These are phyloP conservation scores for Tenthredo amoena DNA, from an alignment of 2,888 invertebrate species.

Conservation along the genomic window DNA sequence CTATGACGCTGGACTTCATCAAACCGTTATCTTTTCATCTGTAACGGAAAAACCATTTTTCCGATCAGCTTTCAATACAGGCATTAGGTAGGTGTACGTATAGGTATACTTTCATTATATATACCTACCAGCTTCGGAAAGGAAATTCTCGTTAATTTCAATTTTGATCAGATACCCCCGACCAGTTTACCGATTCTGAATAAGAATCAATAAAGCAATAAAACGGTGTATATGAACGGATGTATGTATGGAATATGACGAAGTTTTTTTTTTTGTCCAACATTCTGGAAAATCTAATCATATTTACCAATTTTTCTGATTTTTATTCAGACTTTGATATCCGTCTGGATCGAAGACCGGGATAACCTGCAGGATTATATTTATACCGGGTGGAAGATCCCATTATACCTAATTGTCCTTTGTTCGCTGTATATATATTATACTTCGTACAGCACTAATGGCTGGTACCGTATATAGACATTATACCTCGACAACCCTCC, in stretches of 20 bases:
- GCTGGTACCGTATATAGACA: constrained; percentile 35
- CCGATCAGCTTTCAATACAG: background rate
- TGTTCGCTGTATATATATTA: constrained; percentile 26
- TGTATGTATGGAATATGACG: background rate
- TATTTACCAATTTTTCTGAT: constrained; percentile 4
- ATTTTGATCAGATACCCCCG: background rate
- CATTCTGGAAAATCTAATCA: background rate
- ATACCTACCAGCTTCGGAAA: background rate
- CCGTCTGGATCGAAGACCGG: background rate
- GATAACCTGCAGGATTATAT: constrained; percentile 17
- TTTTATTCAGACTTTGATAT: background rate
- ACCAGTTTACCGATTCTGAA: background rate
- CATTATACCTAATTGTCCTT: constrained; percentile 45
- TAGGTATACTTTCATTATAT: background rate
- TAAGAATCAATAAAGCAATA: constrained; percentile 1
- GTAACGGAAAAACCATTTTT: background rate
- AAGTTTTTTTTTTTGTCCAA: background rate
- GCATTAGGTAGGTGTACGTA: background rate
- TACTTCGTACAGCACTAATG: constrained; percentile 27
- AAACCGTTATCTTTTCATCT: constrained; percentile 17
- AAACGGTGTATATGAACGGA: background rate
- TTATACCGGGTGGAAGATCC: constrained; percentile 19
- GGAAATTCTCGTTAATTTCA: background rate
- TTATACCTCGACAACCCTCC: constrained; percentile 16
- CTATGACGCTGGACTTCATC: background rate